These are phyloP conservation scores for Limosa lapponica DNA, from an alignment of 2,797 vertebrate genomes.

Conservation along the genomic window DNA sequence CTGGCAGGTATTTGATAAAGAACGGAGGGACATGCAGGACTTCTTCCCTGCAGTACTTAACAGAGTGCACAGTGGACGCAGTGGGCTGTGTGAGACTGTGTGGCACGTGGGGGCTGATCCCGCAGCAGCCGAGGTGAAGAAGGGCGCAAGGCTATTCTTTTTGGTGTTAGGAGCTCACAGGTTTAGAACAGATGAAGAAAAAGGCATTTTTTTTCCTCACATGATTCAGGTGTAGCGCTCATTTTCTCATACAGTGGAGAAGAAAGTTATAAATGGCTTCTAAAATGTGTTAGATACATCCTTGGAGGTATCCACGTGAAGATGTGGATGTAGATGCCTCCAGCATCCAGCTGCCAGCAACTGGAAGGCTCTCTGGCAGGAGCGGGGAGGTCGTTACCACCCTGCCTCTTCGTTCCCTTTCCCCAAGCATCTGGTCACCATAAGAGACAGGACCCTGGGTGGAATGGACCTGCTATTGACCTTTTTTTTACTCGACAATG, in stretches of 20 bases:
- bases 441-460: neutral
- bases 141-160: rapidly evolving
- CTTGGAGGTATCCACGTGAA: neutral
- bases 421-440: neutral
- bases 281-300: neutral
- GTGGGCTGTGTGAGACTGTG: rapidly evolving
- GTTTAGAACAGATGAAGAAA: rapidly evolving
- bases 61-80: rapidly evolving
- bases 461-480: neutral
- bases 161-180: rapidly evolving
- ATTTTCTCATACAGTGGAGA: neutral
- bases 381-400: neutral
- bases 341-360: neutral
- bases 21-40: neutral
- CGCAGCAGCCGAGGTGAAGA: neutral
- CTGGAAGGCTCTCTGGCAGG: neutral
- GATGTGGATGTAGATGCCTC: neutral
- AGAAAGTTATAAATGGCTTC: neutral
- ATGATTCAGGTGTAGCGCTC: no score
- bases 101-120: neutral
- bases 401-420: neutral
- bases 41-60: neutral
- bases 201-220: neutral
- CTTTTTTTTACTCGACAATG: rapidly evolving
- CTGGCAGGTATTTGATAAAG: neutral